phyloP scores from a whole-genome alignment of 2,113 vertebrate genomes.

The Stigmatopora nigra region DNA sequence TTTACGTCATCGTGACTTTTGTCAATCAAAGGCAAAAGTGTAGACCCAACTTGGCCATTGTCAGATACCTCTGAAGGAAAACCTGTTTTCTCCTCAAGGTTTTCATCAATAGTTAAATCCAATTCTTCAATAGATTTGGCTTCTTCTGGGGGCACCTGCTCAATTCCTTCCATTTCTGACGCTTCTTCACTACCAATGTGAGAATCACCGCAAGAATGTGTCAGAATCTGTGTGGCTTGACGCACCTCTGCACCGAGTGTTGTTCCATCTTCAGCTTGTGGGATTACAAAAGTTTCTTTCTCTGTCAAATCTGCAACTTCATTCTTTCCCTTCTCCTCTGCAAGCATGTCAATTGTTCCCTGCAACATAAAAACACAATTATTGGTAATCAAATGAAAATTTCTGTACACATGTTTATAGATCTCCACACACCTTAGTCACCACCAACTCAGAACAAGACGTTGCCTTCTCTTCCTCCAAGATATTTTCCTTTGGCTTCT shows the following conservation, averaged over 20 bases:
- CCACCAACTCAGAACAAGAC: neutral
- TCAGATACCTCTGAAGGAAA: neutral
- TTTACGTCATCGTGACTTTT: neutral
- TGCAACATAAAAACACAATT: conserved; percentile 7
- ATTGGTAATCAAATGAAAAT: neutral
- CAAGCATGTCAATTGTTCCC: conserved; percentile 7
- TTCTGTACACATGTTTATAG: neutral
- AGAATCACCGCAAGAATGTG: conserved; percentile 5
- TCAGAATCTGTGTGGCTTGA: neutral
- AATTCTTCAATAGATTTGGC: neutral
- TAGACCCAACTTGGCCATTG: neutral
- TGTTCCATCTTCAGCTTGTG: conserved; percentile 3
- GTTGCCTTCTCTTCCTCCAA: neutral
- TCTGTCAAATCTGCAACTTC: neutral
- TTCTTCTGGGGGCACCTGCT: conserved; percentile 6
- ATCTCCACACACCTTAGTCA: conserved; percentile 20
- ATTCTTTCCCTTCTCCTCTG: conserved; percentile 6
- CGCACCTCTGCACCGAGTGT: conserved; percentile 3
- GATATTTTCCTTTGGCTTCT: conserved; percentile 17
- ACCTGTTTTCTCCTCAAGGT: neutral
- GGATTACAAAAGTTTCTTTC: neutral
- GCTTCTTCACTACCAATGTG: conserved; percentile 36
- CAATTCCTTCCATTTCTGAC: conserved; percentile 32
- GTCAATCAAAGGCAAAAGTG: neutral
- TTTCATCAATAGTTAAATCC: neutral